Base-by-base conservation (phyloP, 2,888 invertebrate species). In the Tetragnatha montana region DNA sequence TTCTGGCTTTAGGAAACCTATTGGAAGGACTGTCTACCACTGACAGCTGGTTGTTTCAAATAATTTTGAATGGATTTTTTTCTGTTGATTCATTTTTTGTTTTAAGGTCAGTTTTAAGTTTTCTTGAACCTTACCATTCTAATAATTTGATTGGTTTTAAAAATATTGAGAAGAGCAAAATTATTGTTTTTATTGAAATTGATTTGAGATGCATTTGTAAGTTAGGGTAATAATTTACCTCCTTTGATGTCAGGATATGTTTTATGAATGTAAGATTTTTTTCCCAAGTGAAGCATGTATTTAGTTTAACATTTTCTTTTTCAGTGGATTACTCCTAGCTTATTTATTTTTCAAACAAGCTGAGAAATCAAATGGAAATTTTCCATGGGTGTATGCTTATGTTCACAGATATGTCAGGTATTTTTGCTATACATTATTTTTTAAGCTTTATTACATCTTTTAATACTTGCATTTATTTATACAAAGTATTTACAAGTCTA, bases 21-120 rank as follows among this genome's bases (percentile, higher is more conserved):
- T 8, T 60, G 0, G 75, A 87, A 69, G 19, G 35, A 50, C 14
- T 87, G 3, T 14, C 19, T 19, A 7, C 49, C 8, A 12, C 71
- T 14, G 71, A 79, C 60, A 19, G n/a, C 21, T 71, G 50, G 71
- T n/a, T 49, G 17, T 82, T 83, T 81, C 87, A 87, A 75, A 50
- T 87, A 22, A n/a, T 87, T 68, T 22, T 81, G 68, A 81, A 81
- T 35, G 87, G 81, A 12, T 70, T 70, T 69, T 87, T 69, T 22
- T 87, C 87, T 12, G 87, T 87, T n/a, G 87, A 87, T 69, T 87
- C 87, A 0, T 87, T 87, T 50, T 87, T 87, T 50, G 47, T 87
- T 19, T 69, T 87, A 19, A 87, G 87, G 87, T 87, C 22, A 22
- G 22, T 60, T 60, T 60, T 0, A 4, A 60, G 4, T 60, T 4